Evolutionary conservation across 2,113 vertebrate genomes (phyloP), one percentile per base, ranked within the genome.

Genomic region (Elaphurus davidianus): DNA sequence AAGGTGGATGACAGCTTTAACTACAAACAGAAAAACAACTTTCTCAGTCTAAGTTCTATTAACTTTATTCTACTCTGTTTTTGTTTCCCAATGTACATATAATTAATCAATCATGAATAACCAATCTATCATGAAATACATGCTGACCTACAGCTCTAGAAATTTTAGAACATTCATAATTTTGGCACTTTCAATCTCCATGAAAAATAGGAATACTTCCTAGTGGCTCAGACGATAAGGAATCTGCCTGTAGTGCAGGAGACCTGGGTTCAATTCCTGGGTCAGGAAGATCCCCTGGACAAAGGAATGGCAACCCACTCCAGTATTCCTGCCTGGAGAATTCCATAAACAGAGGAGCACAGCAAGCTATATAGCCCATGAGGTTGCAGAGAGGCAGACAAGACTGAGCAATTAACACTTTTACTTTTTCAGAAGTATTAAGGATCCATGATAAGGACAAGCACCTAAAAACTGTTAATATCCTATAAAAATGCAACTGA

Each of bases 11-110:
- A 81, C 1, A 54, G 19, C 12, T 83, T 81, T 87, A 79, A 87
- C 19, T 89, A 97, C 30, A n/a, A 92, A 87, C 5, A 92, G 23
- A 83, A 87, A 98, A 90, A 78, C 10, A 96, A 57, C 33, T 95
- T 98, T 74, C 36, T 89, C 47, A 50, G 6, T 60, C 57, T 87
- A 59, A 87, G 33, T 25, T 91, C 64, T 90, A 84, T 45, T 78
- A 71, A 36, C 17, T 96, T 85, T 54, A 85, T 74, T 97, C 36
- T 84, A 76, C 21, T 97, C n/a, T 89, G 74, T 28, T 90, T 93
- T 81, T 92, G 62, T 28, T 95, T 47, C 55, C 28, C 15, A 55
- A 43, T 74, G 95, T 78, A 62, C 11, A 91, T 62, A 82, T 23
- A 94, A 74, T 45, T 67, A 83, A 55, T 91, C 33, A 92, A 60